Base-by-base conservation (phyloP, 92 coral and sea anemone genomes). In the Plumapathes pennacea region DNA sequence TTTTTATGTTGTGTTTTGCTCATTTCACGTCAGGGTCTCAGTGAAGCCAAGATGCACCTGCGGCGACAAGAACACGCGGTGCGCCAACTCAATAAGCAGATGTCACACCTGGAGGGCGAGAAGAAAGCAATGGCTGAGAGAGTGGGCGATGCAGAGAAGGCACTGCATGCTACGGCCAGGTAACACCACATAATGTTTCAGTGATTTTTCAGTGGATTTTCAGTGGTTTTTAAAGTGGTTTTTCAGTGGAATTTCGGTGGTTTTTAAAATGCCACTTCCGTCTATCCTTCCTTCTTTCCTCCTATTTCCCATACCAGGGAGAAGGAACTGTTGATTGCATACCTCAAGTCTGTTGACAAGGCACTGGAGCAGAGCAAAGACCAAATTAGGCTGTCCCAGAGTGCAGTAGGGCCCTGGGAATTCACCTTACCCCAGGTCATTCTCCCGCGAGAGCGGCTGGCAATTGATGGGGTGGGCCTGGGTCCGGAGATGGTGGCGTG, bases 11-110 rank as follows among this genome's bases (percentile, higher is more conserved):
- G 1, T 20, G 7, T 15, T n/a, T n/a, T n/a, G n/a, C n/a, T n/a
- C n/a, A n/a, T n/a, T n/a, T n/a, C n/a, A n/a, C n/a, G 5, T 11
- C 44, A 91, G 97, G 88, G 95, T 47, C 81, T 91, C 15, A 88
- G 86, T 71, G 98, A 92, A 64, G 98, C 98, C 14, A 92, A 92
- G 74, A 88, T 92, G 96, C 92, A 92, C 42, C 54, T 92, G 22
- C 89, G 92, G 6, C 89, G 98, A 4, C 89, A 92, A 49, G 98
- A 92, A 45, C 96, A 92, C 57, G 90, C 90, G 20, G 83, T 92
- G 19, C 86, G 96, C 4, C 96, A 89, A 64, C 82, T 88, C 64
- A 71, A 81, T 10, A 92, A 92, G 43, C 96, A 92, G 48, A 84
- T 86, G 38, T 59, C 68, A 14, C 67, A 80, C 33, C 55, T 84